These are phyloP conservation scores for Coregonus ussuriensis DNA, from an alignment of 2,797 vertebrate genomes.

Conservation along the genomic window DNA sequence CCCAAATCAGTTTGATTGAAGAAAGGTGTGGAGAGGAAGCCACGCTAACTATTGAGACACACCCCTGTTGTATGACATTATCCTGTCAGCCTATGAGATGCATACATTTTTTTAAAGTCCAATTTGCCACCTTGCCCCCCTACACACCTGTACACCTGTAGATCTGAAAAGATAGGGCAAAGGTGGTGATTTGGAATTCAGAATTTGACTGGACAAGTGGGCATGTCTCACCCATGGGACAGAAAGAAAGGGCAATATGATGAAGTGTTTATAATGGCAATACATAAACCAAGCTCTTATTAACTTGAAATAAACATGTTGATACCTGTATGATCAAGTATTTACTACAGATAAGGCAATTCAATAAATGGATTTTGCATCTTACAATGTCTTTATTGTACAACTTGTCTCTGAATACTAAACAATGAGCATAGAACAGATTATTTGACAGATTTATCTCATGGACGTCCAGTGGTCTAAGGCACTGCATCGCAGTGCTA, in stretches of 20 bases:
- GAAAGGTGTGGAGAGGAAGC: not conserved
- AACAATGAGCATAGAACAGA: not conserved
- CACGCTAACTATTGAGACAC: not conserved
- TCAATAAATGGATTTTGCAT: slow-evolving; percentile 53
- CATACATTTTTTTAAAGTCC: not conserved
- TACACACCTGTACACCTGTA: not conserved
- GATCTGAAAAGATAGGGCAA: not conserved
- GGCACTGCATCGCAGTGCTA: no score
- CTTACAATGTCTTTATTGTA: slow-evolving; percentile 30
- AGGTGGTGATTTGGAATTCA: not conserved
- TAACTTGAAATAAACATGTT: slow-evolving; percentile 8
- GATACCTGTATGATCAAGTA: slow-evolving; percentile 19
- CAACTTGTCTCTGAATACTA: not conserved
- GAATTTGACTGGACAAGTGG: not conserved
- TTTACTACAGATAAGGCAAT: slow-evolving; percentile 35
- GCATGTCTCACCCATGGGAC: slow-evolving; percentile 6
- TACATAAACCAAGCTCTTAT: slow-evolving; percentile 13
- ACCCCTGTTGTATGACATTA: slow-evolving; percentile 15
- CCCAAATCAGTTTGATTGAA: no score
- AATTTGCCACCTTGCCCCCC: not conserved
- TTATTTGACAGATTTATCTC: not conserved
- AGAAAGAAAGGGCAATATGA: not conserved
- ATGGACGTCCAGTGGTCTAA: not conserved
- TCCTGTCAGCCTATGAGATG: slow-evolving; percentile 8
- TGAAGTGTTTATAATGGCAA: slow-evolving; percentile 4